Base-by-base conservation (phyloP, 2,113 vertebrate genomes). In the Caracal caracal region DNA sequence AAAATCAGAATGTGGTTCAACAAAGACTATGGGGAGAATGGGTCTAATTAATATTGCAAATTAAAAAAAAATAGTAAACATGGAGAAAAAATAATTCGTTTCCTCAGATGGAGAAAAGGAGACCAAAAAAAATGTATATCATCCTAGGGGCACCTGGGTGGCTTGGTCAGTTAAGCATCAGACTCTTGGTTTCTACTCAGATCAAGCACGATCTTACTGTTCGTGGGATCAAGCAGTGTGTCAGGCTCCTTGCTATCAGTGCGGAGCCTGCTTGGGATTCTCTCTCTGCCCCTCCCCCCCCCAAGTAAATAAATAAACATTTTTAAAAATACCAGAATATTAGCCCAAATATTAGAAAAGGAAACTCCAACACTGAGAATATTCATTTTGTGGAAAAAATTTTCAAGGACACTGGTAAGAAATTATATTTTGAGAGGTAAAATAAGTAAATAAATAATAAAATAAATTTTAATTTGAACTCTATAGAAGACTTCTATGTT, bases 1-100 rank as follows among this genome's bases (percentile, higher is more conserved):
- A 89, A 96, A 96, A 73, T 2, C 1, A 95, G 51, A 96, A 84
- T 30, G 16, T 76, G 43, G 47, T 79, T 96, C 71, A 88, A 40
- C 49, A 88, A 90, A 96, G 10, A 13, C 28, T 37, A 5, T 43
- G 12, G 78, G 24, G 16, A 47, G 24, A 33, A 85, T 63, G 16
- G 49, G 30, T 59, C 30, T 63, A 85, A 86, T 61, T 93, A 91
- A 82, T 84, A 12, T 90, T 47, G 20, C 37, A 30, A 56, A 91
- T 88, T 85, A 91, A 56, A 78, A 90, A 92, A 61, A 1, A 70
- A 6, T 47, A 59, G 75, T 33, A 73, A 76, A 75, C 13, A 37
- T 56, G 10, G 19, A 24, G 12, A 10, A 82, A 88, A 76, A 84
- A 73, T 37, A 85, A 63, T 49, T 79, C n/a, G 47, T 93, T 92